Conservation (phyloP, 2,888 invertebrate species). For the Caenorhabditis afra region DNA sequence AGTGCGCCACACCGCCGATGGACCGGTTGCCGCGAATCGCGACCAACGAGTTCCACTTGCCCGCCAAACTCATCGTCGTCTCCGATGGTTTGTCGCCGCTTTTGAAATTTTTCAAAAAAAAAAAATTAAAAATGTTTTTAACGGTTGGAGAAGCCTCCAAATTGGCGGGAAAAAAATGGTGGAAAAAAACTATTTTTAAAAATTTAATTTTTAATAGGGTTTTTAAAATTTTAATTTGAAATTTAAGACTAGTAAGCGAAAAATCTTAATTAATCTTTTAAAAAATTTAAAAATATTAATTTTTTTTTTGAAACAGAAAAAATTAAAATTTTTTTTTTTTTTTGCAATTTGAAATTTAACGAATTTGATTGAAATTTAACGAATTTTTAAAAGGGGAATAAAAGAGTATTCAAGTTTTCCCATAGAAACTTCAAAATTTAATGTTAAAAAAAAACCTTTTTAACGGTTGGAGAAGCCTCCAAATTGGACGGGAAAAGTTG, state of each 20-base stretch:
- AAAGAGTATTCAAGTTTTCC: not conserved
- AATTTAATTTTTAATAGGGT: not conserved
- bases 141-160: no score
- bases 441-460: no score
- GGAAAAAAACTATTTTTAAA: conserved; percentile 11
- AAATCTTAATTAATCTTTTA: conserved; percentile 7
- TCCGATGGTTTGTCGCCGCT: conserved; percentile 48
- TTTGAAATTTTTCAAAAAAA: not conserved
- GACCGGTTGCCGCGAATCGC: conserved; percentile 94
- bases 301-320: no score
- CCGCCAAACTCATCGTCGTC: conserved; percentile 61
- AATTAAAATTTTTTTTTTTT: no score
- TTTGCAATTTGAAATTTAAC: no score
- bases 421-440: not conserved
- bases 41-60: conserved; percentile 83
- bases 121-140: no score
- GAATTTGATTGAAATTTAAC: conserved; percentile 1
- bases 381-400: not conserved
- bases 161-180: not conserved
- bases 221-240: not conserved
- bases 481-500: no score
- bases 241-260: not conserved
- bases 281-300: conserved; percentile 6
- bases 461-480: no score
- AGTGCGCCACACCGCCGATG: conserved; percentile 90